Evolutionary conservation across 2,797 vertebrate genomes (phyloP), one percentile per base, ranked within the genome.

Genomic region (Kryptopterus vitreolus): DNA sequence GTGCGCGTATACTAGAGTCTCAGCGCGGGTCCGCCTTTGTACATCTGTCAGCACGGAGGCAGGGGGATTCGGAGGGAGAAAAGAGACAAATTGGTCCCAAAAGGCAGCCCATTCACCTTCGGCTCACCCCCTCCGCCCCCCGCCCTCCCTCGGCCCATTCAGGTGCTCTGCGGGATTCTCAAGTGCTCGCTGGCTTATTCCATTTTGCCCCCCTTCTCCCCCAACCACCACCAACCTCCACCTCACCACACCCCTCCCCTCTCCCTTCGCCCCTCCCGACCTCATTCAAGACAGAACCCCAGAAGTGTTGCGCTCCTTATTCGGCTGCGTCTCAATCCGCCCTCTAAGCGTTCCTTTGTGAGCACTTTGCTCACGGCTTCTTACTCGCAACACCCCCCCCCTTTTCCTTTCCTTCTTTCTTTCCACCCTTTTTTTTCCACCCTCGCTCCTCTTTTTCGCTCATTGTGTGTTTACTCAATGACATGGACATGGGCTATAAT

Each of bases 81-180:
- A 98, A 95, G 97, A 98, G 96, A 98, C 97, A 99, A 99, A 99
- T 98, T 98, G 97, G 97, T 96, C 96, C 96, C 97, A 96, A 99
- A 99, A 99, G 97, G 96, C 97, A 96, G 95, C 95, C 97, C 96
- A 98, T 99, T 99, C 97, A 98, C 96, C 96, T 97, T 95, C 95
- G 91, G 91, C 93, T 93, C 95, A 95, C 97, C 95, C 95, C 95
- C 95, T 65, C 79, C 77, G 78, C 80, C 83, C 82, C 90, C 92
- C 91, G 89, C 85, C 90, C 91, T 70, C 90, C 91, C 91, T 90
- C 68, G 71, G 88, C 88, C 96, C 96, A 98, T 99, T 99, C 96
- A 99, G 95, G 95, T 96, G 94, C 97, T 95, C 91, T 90, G 95
- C 95, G 93, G 96, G 96, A 92, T 94, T 95, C 96, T 99, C 96